These are phyloP conservation scores for Drosophila gunungcola DNA, from an alignment of 1,140 invertebrate genomes.

Conservation along the genomic window DNA sequence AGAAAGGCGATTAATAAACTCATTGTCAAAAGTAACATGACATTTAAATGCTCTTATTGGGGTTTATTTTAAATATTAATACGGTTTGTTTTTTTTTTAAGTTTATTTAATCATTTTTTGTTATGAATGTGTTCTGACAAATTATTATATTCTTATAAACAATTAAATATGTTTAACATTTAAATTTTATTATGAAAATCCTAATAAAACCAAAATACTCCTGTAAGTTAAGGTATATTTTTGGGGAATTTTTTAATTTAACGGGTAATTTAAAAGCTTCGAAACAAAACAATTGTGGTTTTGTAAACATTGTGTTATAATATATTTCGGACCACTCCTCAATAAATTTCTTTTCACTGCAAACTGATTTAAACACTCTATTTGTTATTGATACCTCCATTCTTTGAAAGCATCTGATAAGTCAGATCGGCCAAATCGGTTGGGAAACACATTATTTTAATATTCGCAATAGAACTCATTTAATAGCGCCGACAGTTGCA, in stretches of 20 bases:
- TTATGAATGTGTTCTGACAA: too few species aligned
- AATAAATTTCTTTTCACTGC: neutral
- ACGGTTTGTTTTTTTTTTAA: neutral
- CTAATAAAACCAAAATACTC: neutral
- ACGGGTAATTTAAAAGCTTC: neutral
- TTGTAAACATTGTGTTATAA: neutral
- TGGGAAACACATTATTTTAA: conserved; percentile 11
- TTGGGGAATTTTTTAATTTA: neutral
- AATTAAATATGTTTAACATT: too few species aligned
- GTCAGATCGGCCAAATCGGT: neutral
- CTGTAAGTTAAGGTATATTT: neutral
- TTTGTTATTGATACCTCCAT: neutral
- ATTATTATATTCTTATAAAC: too few species aligned
- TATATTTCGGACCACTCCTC: neutral
- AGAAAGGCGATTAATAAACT: conserved; percentile 19
- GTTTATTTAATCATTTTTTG: too few species aligned
- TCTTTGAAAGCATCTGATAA: neutral
- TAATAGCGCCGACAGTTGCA: conserved; percentile 46
- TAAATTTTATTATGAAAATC: neutral
- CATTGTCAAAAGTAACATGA: neutral
- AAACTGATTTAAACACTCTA: neutral
- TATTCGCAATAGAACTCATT: conserved; percentile 13
- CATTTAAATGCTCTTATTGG: neutral
- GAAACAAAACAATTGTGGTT: conserved; percentile 9
- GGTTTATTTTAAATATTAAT: neutral